A percentile compares a stretch with the other conserved stretches of the same genome.
phyloP scores from a whole-genome alignment of 2,888 invertebrate genomes.

The Athripsodes cinereus region DNA sequence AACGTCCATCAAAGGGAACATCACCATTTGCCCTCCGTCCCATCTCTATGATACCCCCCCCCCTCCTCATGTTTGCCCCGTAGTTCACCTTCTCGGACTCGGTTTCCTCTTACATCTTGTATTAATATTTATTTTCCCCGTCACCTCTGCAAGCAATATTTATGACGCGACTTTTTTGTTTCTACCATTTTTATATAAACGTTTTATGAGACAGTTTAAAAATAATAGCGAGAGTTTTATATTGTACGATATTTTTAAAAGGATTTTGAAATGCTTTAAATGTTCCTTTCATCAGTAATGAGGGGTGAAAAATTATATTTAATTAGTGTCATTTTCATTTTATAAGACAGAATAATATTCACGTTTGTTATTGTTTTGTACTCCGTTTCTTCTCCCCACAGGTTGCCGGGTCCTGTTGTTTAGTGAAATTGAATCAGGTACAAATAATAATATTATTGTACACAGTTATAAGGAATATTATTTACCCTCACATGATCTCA shows the following conservation, averaged over 20 bases:
- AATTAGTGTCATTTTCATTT: not conserved
- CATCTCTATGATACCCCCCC: no score
- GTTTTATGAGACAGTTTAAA: constrained; percentile 2
- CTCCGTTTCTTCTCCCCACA: no score
- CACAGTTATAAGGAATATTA: no score
- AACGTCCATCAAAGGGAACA: not conserved
- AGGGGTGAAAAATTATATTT: not conserved
- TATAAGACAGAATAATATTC: no score
- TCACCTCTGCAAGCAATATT: not conserved
- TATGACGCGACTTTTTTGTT: not conserved
- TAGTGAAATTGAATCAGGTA: no score
- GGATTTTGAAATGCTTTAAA: constrained; percentile 1
- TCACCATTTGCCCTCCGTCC: not conserved
- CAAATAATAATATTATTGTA: no score
- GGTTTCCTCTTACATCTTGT: not conserved
- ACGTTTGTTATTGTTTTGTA: no score
- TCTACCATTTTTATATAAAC: not conserved
- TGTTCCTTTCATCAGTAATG: not conserved
- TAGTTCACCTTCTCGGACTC: not conserved
- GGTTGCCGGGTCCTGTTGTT: no score
- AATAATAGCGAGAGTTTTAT: not conserved
- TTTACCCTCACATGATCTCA: no score
- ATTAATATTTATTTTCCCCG: not conserved
- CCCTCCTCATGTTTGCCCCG: not conserved
- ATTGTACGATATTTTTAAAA: not conserved